phyloP scores from a whole-genome alignment of 2,797 vertebrate genomes.

The Notolepis coatsorum region DNA sequence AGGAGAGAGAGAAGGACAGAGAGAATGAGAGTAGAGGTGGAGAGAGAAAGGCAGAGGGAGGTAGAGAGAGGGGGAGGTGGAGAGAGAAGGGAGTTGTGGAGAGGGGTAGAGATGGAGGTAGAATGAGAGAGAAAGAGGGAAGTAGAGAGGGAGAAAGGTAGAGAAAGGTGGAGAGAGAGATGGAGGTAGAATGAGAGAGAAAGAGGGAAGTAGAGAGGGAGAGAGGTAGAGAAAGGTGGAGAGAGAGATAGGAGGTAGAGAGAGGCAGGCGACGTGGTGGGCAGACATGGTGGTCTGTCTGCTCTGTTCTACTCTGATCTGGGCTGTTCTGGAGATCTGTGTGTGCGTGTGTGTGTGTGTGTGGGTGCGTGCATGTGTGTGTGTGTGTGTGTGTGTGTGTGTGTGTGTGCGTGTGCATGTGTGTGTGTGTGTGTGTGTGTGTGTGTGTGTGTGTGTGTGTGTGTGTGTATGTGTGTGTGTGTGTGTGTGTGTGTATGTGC shows the following conservation, averaged over 20 bases:
- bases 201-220: constrained; percentile 33
- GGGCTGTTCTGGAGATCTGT: not conserved
- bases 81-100: constrained; percentile 46
- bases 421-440: no score
- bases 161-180: constrained; percentile 51
- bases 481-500: no score
- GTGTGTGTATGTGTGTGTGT: no score
- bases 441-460: no score
- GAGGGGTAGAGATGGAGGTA: constrained; percentile 31
- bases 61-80: not conserved
- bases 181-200: constrained; percentile 38
- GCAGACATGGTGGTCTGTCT: constrained; percentile 78
- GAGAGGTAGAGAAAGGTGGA: constrained; percentile 48
- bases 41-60: constrained; percentile 1
- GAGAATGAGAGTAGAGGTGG: constrained; percentile 34
- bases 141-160: no score
- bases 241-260: constrained; percentile 30
- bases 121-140: constrained; percentile 13
- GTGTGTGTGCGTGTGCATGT: no score
- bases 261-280: constrained; percentile 62
- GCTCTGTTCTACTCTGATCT: constrained; percentile 25
- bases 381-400: no score
- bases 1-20: constrained; percentile 46
- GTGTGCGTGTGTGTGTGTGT: no score
- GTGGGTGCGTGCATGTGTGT: no score